phyloP scores from a whole-genome alignment of 2,888 invertebrate species.

The Anoncus sp. region DNA sequence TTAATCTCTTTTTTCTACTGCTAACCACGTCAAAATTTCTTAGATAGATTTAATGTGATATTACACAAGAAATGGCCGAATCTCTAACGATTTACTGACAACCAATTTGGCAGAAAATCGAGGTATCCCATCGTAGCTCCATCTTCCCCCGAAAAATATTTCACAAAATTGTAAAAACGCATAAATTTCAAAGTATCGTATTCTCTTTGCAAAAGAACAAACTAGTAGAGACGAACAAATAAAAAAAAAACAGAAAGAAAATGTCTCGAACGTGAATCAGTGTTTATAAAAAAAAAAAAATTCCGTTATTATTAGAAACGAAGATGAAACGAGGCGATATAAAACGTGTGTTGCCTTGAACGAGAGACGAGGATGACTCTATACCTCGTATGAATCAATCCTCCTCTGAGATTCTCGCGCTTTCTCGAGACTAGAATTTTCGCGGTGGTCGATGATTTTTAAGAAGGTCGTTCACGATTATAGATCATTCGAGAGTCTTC shows the following conservation, averaged over 20 bases:
- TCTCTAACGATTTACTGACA: no score
- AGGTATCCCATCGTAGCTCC: no score
- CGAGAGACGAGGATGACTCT: conserved; percentile 2
- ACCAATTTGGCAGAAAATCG: no score
- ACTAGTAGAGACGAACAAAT: not conserved
- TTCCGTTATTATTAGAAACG: conserved; percentile 27
- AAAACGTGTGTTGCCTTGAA: conserved; percentile 24
- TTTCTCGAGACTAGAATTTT: conserved; percentile 14
- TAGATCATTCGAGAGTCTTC: conserved; percentile 50
- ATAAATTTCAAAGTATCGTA: conserved; percentile 3
- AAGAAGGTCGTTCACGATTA: conserved; percentile 29
- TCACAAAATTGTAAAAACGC: conserved; percentile 13
- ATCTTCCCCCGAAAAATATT: no score
- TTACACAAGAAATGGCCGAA: no score
- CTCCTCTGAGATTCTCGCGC: conserved; percentile 20
- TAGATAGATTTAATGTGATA: no score
- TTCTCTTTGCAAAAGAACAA: conserved; percentile 9
- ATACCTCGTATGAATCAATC: conserved; percentile 45
- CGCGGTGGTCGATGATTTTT: conserved; percentile 5
- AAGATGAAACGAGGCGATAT: conserved; percentile 15
- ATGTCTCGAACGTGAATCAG: conserved; percentile 37
- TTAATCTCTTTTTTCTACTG: no score
- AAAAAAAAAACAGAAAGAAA: conserved; percentile 5
- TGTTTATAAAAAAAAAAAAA: conserved; percentile 31
- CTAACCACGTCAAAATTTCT: no score